Percentiles rank a stretch among this genome's conserved stretches.
Conservation (phyloP, 2,113 vertebrate species). For the Oncorhynchus gorbuscha region DNA sequence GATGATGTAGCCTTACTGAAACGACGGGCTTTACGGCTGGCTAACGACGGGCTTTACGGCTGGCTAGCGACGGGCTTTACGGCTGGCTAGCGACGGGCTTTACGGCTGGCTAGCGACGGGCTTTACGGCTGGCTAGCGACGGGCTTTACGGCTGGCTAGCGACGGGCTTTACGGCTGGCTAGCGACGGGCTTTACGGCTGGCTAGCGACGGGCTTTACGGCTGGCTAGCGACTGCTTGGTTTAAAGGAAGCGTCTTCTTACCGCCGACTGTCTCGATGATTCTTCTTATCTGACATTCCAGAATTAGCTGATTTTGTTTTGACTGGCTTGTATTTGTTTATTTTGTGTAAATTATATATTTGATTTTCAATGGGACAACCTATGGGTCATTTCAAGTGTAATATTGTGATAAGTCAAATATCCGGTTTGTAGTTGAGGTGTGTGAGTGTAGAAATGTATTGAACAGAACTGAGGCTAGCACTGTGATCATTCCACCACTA, state of each 20-base stretch:
- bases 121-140: no score
- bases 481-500: not conserved
- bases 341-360: not conserved
- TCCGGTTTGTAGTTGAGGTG: not conserved
- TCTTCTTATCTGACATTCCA: constrained; percentile 50
- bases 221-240: not conserved
- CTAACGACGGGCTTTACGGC: no score
- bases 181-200: no score
- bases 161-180: no score
- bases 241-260: not conserved
- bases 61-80: no score
- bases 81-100: no score
- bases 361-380: not conserved
- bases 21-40: not conserved
- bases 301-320: not conserved
- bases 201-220: no score
- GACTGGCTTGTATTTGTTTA: not conserved
- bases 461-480: no score
- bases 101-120: no score
- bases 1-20: constrained; percentile 67
- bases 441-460: no score
- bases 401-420: not conserved
- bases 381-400: not conserved
- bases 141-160: no score
- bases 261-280: constrained; percentile 15